A percentile compares a stretch with the other conserved stretches of the same genome.
These are phyloP conservation scores for Drosophila kuntzei DNA, from an alignment of 2,888 invertebrate species.

Conservation along the genomic window DNA sequence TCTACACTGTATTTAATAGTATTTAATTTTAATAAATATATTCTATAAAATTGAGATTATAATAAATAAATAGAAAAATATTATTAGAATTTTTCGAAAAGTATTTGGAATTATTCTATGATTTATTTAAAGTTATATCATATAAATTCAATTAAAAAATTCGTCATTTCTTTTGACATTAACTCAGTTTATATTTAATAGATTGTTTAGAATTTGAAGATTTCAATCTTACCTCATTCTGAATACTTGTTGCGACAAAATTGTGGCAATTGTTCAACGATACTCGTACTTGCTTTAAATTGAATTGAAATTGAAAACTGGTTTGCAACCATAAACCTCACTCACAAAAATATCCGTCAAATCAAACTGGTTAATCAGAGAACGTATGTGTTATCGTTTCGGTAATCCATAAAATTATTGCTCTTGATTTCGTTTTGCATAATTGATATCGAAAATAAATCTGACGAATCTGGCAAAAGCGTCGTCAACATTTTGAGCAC, in stretches of 20 bases:
- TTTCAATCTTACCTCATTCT: slow-evolving; percentile 9
- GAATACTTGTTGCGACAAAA: slow-evolving; percentile 15
- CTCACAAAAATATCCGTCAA: slow-evolving; percentile 19
- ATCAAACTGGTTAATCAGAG: slow-evolving; percentile 39
- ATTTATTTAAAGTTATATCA: background rate
- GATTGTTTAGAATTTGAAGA: background rate
- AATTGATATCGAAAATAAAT: slow-evolving; percentile 36
- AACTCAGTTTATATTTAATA: background rate
- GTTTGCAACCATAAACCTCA: slow-evolving; percentile 9
- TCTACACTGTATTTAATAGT: background rate
- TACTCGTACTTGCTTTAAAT: slow-evolving; percentile 29
- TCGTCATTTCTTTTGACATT: background rate
- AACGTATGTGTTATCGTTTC: slow-evolving; percentile 11
- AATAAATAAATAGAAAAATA: too few species aligned
- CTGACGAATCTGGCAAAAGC: slow-evolving; percentile 45
- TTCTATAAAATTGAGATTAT: background rate
- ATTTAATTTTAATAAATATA: background rate
- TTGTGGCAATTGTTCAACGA: slow-evolving; percentile 17
- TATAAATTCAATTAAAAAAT: background rate
- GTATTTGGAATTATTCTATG: background rate
- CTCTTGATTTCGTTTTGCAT: slow-evolving; percentile 27
- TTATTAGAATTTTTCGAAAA: too few species aligned
- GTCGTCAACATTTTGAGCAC: slow-evolving; percentile 41
- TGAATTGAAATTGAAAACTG: slow-evolving; percentile 17
- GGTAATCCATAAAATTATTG: slow-evolving; percentile 62